Evolutionary conservation across 2,888 invertebrate species (phyloP).

Genomic region (Pardosa pseudoannulata): DNA sequence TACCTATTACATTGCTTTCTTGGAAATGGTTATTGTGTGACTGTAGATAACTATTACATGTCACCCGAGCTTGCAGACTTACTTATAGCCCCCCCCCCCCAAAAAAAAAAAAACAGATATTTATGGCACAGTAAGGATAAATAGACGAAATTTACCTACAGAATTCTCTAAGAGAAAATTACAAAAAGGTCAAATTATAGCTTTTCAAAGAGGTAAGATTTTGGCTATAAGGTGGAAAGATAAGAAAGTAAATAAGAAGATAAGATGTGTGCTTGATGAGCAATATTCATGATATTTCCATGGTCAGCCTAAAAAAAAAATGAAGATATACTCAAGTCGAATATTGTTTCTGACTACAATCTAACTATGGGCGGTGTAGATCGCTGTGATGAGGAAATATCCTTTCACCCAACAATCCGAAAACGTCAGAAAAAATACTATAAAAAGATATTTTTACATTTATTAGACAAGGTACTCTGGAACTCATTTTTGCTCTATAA

Average conservation of each 20-base stretch:
- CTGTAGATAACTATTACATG: constrained; percentile 17
- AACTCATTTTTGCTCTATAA: constrained; percentile 20
- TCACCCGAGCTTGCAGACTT: constrained; percentile 21
- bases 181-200: constrained; percentile 19
- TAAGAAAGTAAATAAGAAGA: too few species aligned
- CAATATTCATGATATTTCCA: constrained; percentile 9
- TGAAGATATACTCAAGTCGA: not conserved
- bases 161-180: not conserved
- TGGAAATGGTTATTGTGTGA: constrained; percentile 27
- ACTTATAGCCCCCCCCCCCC: not conserved
- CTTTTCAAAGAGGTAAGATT: constrained; percentile 17
- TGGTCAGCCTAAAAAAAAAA: constrained; percentile 2
- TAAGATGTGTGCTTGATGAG: constrained; percentile 7
- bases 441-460: constrained; percentile 25
- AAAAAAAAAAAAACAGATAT: constrained; percentile 26
- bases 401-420: constrained; percentile 11
- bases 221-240: constrained; percentile 19
- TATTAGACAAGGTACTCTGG: constrained; percentile 24
- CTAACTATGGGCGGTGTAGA: constrained; percentile 34
- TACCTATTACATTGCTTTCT: constrained; percentile 26
- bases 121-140: constrained; percentile 21
- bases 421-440: constrained; percentile 34
- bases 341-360: constrained; percentile 10
- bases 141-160: constrained; percentile 16
- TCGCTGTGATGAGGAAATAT: not conserved